Evolutionary conservation across 2,888 invertebrate species (phyloP), one percentile per base, ranked within the genome.

Genomic region (Isoperla grammatica): DNA sequence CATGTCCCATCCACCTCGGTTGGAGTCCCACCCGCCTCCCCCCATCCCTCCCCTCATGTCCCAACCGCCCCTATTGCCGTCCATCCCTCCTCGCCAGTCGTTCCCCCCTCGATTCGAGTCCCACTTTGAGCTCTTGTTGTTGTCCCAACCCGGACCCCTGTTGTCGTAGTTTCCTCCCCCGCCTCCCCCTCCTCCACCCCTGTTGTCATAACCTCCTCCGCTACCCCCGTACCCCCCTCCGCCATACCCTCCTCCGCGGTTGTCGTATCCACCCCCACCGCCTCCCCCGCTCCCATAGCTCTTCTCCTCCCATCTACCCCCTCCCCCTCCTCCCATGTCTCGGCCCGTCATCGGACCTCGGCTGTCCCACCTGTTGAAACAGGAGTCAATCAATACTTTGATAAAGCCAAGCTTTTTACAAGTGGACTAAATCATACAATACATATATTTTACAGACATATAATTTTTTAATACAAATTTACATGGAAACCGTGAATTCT

Each of bases 91-190:
- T 17, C 43, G 3, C 43, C 43, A 29, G 29, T 29, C 29, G 4
- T 17, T 17, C 2, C 49, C 13, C 17, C 37, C 53, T 17, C 53
- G 17, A 11, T 53, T 37, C 15, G 53, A 53, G 20, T 53, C 53
- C 53, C 53, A 53, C 39, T 53, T 53, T 4, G 53, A 53, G 12
- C 53, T 53, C 20, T 53, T 53, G 37, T 53, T 53, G 12, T 39
- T 53, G 17, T 53, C 53, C 53, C 53, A 53, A 1, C 53, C 53
- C 19, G 39, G 19, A 19, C 45, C 45, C 4, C 45, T 13, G 19
- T 17, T 45, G 17, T 17, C 19, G 15, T 40, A 40, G 19, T 45
- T 19, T 17, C 45, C 17, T 2, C 19, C 45, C 9, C 17, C 45
- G 5, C 45, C n/a, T 4, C 19, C 17, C 8, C 42, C 42, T 37